Percentiles rank a stretch among this genome's conserved stretches.
Evolutionary conservation across 30 jellyfish, hydroid and myxozoan species (phyloP).

Genomic region (Pelagia noctiluca): DNA sequence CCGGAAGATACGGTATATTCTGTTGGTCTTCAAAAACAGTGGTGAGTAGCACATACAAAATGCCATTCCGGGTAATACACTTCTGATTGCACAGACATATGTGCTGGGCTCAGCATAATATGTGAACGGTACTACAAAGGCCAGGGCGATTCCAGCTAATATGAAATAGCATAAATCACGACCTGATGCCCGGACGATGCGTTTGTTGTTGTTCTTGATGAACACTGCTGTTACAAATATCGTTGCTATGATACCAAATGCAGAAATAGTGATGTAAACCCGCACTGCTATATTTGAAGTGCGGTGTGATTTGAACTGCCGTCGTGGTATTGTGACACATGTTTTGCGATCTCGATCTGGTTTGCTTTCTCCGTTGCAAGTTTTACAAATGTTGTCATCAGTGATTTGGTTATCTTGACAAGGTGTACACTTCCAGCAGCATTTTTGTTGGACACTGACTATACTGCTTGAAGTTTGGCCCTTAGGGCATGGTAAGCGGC

Average conservation of each 20-base stretch:
- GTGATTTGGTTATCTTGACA: conserved; percentile 59
- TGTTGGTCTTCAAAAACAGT: conserved; percentile 79
- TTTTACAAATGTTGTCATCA: conserved; percentile 59
- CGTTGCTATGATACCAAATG: conserved; percentile 65
- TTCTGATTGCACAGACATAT: conserved; percentile 64
- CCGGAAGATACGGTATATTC: conserved; percentile 89
- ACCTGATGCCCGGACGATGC: conserved; percentile 85
- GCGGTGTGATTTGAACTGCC: conserved; percentile 6
- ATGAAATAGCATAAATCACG: conserved; percentile 84
- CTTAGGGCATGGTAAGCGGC: conserved; percentile 71
- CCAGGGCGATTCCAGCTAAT: conserved; percentile 71
- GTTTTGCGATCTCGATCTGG: conserved; percentile 38
- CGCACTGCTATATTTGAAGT: conserved; percentile 16
- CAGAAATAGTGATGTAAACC: conserved; percentile 46
- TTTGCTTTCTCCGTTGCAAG: conserved; percentile 53
- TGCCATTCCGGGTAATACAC: conserved; percentile 83
- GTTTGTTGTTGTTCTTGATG: conserved; percentile 49
- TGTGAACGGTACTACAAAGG: conserved; percentile 60
- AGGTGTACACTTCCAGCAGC: conserved; percentile 88
- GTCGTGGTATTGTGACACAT: conserved; percentile 57
- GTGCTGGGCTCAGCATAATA: conserved; percentile 65
- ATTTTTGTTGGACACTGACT: conserved; percentile 31
- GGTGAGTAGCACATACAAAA: conserved; percentile 86
- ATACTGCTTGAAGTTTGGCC: conserved; percentile 51
- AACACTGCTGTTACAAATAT: conserved; percentile 58